Evolutionary conservation across 2,888 invertebrate genomes (phyloP).

Genomic region (Spialia ferax): DNA sequence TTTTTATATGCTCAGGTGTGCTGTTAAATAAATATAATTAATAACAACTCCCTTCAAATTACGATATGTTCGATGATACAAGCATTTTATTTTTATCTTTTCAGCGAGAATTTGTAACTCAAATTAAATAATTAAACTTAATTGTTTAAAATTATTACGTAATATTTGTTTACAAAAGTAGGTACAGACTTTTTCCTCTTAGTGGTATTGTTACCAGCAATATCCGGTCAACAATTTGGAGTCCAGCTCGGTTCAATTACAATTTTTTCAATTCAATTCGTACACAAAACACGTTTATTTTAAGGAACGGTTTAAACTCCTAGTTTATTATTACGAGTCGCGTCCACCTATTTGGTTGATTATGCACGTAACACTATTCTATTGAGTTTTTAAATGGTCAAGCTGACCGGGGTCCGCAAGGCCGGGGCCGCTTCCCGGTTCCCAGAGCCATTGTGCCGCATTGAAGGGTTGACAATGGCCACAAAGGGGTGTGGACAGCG

Average conservation of each 20-base stretch:
- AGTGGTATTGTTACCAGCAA: too few relatives aligned
- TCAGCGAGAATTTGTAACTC: too few relatives aligned
- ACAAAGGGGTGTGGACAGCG: conserved; percentile 85
- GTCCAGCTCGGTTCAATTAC: conserved; percentile 22
- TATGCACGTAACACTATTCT: conserved; percentile 55
- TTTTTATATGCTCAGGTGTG: conserved; percentile 25
- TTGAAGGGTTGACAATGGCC: conserved; percentile 77
- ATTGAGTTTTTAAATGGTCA: conserved; percentile 71
- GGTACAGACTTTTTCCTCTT: too few relatives aligned
- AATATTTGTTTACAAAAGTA: neutral
- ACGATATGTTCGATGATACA: conserved; percentile 1
- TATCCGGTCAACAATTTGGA: conserved; percentile 18
- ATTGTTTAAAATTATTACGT: neutral
- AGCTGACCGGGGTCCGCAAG: conserved; percentile 57
- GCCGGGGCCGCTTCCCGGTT: conserved; percentile 75
- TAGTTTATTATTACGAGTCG: conserved; percentile 36
- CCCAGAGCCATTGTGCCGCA: conserved; percentile 73
- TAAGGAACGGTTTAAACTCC: conserved; percentile 27
- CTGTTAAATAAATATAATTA: conserved; percentile 20
- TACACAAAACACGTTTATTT: conserved; percentile 28
- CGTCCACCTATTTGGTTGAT: conserved; percentile 43
- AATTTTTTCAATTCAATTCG: too few relatives aligned
- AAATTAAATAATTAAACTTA: too few relatives aligned
- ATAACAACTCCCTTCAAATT: conserved; percentile 24
- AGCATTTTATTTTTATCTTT: neutral